Base-by-base conservation (phyloP, 2,888 invertebrate species). In the Drosophila paracracens region DNA sequence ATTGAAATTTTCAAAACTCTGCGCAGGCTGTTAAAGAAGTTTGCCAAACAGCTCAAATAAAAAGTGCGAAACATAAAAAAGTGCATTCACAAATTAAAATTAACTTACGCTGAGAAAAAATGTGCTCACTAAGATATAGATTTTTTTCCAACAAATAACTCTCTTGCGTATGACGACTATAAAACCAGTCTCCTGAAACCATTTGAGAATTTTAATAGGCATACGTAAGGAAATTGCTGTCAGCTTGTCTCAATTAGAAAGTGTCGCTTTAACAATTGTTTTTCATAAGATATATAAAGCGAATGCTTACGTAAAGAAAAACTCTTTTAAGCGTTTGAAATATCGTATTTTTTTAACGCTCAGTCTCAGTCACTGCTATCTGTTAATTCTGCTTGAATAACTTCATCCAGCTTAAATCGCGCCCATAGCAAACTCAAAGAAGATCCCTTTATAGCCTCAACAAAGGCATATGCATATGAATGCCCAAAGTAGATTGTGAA, bases 1-100 rank as follows among this genome's bases (percentile, higher is more conserved):
- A 70, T 75, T 75, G 66, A 52, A 79, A 79, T 79, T 78, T 75
- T 63, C 69, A 71, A 67, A 67, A 67, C 70, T 70, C 70, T 52
- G 43, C 43, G 62, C 33, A 50, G 70, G 56, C 56, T 43, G 16
- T 46, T 36, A 33, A 29, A 46, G 29, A 65, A 74, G 53, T 70
- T 69, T 52, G 61, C 46, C 62, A 31, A 58, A 64, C 50, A 46
- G 59, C 60, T 71, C 27, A 33, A 53, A 71, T 58, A 48, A 50
- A 70, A 61, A 53, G 25, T 5, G 36, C 38, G 29, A 46, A 4
- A 21, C 48, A 35, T 58, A 59, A 57, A 60, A 16, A 58, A n/a
- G 35, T 8, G 25, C 67, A 59, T 52, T 57, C 59, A 43, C 27
- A 59, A 65, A 68, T 62, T 57, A 51, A 68, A 68, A 68, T 73